phyloP scores from a whole-genome alignment of 2,888 invertebrate species.

The Cantharis nigra region DNA sequence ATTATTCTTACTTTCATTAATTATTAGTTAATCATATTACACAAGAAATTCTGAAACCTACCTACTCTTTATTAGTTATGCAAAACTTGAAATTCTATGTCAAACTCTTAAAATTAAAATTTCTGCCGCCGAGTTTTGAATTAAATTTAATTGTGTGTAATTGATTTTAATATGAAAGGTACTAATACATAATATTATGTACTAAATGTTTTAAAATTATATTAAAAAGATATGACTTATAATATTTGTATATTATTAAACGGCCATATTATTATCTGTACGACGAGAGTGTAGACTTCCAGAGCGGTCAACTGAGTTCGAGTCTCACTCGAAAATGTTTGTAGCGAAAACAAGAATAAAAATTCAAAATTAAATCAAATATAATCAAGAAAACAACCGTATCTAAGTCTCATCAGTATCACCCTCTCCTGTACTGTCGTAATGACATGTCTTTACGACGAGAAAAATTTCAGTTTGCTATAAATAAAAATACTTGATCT shows the following conservation, averaged over 20 bases:
- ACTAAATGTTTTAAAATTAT: background rate
- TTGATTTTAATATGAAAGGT: background rate
- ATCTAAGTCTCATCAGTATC: no score
- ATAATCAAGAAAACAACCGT: no score
- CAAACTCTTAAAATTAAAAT: constrained; percentile 1
- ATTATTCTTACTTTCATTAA: constrained; percentile 18
- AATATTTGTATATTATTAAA: background rate
- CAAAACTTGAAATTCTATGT: background rate
- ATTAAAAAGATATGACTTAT: background rate
- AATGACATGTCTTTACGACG: no score
- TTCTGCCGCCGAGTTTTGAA: background rate
- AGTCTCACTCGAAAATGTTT: no score
- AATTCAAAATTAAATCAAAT: no score
- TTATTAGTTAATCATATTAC: constrained; percentile 12
- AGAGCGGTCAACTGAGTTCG: no score
- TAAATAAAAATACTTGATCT: no score
- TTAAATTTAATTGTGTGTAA: background rate
- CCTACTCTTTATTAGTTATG: constrained; percentile 1
- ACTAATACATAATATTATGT: background rate
- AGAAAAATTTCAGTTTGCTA: no score
- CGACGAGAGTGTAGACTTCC: no score
- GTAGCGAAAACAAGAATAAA: no score
- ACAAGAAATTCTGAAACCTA: constrained; percentile 6
- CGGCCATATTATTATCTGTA: no score
- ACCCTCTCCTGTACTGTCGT: no score